These are phyloP conservation scores for Turritopsis rubra DNA, from an alignment of 30 jellyfish, hydroid and myxozoan species.

Conservation along the genomic window DNA sequence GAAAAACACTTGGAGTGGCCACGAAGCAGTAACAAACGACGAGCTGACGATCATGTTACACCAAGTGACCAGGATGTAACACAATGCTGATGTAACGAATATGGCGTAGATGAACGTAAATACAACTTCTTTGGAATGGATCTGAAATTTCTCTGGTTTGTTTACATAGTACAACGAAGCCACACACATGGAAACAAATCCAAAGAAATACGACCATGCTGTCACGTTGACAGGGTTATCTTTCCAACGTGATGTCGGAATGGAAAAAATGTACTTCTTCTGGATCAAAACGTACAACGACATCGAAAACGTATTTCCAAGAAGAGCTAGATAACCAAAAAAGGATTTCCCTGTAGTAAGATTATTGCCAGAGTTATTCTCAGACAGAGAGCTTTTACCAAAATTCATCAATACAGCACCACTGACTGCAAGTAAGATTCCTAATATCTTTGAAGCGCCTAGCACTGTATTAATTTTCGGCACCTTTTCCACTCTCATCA, in stretches of 20 bases:
- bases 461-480: not conserved
- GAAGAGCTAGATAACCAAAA: conserved; percentile 27
- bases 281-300: conserved; percentile 27
- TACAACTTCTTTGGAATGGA: not conserved
- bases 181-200: conserved; percentile 19
- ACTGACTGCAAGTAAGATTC: conserved; percentile 27
- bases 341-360: not conserved
- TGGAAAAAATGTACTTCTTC: conserved; percentile 23
- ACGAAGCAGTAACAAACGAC: conserved; percentile 33
- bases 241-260: conserved; percentile 33
- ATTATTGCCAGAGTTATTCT: not conserved
- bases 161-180: conserved; percentile 28
- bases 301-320: conserved; percentile 21
- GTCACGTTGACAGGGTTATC: conserved; percentile 28
- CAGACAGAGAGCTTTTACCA: conserved; percentile 11
- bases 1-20: conserved; percentile 44
- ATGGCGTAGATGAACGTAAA: conserved; percentile 28
- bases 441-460: conserved; percentile 31
- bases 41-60: conserved; percentile 35
- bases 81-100: conserved; percentile 27
- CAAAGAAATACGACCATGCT: conserved; percentile 42
- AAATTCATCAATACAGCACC: conserved; percentile 33
- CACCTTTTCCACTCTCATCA: conserved; percentile 8
- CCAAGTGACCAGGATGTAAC: conserved; percentile 33
- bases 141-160: conserved; percentile 34